Conservation (phyloP, 2,797 vertebrate species). For the Tokudaia muenninki region DNA sequence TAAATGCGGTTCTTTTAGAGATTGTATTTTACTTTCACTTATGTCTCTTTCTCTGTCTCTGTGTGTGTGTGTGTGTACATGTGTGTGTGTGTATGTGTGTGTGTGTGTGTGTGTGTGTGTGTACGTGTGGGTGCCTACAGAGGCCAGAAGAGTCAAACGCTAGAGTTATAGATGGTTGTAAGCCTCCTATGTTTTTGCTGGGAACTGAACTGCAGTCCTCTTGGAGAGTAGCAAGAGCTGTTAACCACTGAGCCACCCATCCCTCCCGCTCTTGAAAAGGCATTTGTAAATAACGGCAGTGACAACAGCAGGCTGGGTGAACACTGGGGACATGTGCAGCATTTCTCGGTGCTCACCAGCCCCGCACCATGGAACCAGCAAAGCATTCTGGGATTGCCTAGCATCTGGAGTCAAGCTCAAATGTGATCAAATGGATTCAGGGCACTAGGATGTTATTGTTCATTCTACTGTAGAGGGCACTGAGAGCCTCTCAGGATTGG, state of each 20-base stretch:
- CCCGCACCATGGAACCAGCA: neutral
- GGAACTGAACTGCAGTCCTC: neutral
- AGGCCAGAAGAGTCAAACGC: neutral
- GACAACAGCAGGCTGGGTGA: neutral
- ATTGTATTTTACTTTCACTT: neutral
- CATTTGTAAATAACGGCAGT: neutral
- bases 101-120: rapidly evolving
- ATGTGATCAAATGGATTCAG: neutral
- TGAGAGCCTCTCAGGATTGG: neutral
- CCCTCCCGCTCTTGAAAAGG: neutral
- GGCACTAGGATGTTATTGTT: neutral
- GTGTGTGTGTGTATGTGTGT: too few relatives aligned
- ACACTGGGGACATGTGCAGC: rapidly evolving
- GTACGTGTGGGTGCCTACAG: rapidly evolving
- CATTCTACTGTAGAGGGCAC: too few relatives aligned
- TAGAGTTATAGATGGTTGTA: neutral
- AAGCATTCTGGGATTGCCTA: neutral
- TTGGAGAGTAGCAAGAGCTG: neutral
- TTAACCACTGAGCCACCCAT: neutral
- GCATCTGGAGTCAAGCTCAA: neutral
- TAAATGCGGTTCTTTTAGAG: neutral
- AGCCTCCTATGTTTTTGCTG: neutral
- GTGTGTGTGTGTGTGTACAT: neutral
- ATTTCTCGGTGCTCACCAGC: neutral
- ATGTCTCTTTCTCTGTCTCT: neutral